Conservation (phyloP, 2,113 vertebrate genomes). For the Scortum barcoo region DNA sequence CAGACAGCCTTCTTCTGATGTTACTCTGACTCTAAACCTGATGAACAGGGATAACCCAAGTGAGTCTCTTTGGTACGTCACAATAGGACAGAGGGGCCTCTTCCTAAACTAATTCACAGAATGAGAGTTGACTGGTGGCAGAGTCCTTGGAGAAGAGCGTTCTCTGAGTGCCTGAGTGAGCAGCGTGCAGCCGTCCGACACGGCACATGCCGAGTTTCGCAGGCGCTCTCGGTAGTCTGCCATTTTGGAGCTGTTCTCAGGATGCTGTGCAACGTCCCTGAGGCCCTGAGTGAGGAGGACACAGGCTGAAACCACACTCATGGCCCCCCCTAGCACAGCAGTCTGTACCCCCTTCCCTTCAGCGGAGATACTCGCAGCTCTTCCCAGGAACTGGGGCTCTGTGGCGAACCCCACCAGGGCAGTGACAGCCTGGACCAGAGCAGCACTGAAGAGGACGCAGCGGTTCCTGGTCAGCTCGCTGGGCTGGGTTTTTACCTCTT, state of each 20-base stretch:
- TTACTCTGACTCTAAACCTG: constrained; percentile 65
- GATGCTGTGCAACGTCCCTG: constrained; percentile 96
- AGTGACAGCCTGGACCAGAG: constrained; percentile 93
- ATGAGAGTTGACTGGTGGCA: constrained; percentile 97
- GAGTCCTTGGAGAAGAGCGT: constrained; percentile 96
- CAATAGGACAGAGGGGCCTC: constrained; percentile 54
- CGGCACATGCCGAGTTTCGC: constrained; percentile 94
- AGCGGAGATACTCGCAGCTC: constrained; percentile 90
- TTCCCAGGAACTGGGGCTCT: constrained; percentile 96
- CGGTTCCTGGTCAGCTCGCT: constrained; percentile 93
- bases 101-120: constrained; percentile 93
- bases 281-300: constrained; percentile 99
- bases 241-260: constrained; percentile 95
- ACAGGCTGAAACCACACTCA: constrained; percentile 98
- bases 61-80: constrained; percentile 91
- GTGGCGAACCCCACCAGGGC: constrained; percentile 97
- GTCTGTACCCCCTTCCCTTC: constrained; percentile 98
- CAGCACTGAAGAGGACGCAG: constrained; percentile 94
- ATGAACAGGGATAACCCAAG: constrained; percentile 77
- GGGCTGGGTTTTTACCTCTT: constrained; percentile 94
- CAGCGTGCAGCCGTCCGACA: constrained; percentile 97
- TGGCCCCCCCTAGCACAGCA: constrained; percentile 96
- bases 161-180: constrained; percentile 98
- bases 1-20: constrained; percentile 53
- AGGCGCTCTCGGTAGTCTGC: constrained; percentile 95